Percentiles rank a stretch among this genome's conserved stretches.
These are phyloP conservation scores for Pristionchus entomophagus DNA, from an alignment of 2,888 invertebrate genomes.

Conservation along the genomic window DNA sequence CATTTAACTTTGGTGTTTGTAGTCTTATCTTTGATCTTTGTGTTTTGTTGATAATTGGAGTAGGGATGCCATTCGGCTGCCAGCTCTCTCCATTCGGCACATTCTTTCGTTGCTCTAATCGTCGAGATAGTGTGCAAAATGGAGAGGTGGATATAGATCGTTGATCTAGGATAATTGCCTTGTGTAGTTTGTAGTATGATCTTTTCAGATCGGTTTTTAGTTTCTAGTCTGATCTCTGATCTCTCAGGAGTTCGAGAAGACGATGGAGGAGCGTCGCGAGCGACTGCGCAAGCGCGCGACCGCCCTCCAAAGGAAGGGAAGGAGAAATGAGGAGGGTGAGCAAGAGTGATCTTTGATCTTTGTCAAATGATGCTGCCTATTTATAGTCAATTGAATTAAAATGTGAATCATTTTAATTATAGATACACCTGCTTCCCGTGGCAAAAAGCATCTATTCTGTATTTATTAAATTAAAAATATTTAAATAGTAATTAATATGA, in stretches of 20 bases:
- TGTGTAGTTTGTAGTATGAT: neutral
- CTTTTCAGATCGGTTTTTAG: neutral
- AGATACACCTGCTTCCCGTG: no score
- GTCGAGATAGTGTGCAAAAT: no score
- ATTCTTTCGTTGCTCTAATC: no score
- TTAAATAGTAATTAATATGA: neutral
- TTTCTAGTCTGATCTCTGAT: constrained; percentile 45
- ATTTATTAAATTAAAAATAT: neutral
- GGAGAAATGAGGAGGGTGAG: constrained; percentile 32
- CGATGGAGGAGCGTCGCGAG: constrained; percentile 53
- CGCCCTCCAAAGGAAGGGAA: constrained; percentile 53
- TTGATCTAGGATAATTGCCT: constrained; percentile 45
- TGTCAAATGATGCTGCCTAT: neutral
- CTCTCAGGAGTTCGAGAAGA: constrained; percentile 64
- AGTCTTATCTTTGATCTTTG: constrained; percentile 81
- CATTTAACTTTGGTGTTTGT: constrained; percentile 58
- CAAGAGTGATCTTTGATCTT: neutral
- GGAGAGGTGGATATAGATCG: no score
- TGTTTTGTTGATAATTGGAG: constrained; percentile 30
- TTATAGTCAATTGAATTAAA: no score
- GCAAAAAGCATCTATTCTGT: no score
- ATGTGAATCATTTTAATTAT: no score
- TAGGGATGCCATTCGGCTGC: no score
- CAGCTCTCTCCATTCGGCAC: no score
- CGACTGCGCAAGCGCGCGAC: constrained; percentile 44